Evolutionary conservation across 2,888 invertebrate species (phyloP).

Genomic region (Argyra leucocephala): DNA sequence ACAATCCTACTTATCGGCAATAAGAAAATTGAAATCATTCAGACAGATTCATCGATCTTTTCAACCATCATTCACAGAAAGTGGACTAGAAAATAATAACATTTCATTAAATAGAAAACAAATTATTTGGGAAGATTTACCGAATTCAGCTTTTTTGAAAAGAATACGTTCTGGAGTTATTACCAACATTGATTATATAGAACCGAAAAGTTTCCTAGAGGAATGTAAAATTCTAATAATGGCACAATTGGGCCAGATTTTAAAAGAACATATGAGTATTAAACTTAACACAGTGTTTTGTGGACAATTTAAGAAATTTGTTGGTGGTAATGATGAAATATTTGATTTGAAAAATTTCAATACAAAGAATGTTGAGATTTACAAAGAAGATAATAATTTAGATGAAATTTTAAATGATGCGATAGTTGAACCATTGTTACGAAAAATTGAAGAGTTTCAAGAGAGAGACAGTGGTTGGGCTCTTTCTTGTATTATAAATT

Average conservation of each 20-base stretch:
- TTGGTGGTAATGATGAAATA: not conserved
- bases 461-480: slow-evolving; percentile 16
- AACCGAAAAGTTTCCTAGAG: slow-evolving; percentile 10
- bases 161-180: too few species aligned
- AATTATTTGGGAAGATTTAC: too few species aligned
- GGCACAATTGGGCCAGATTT: not conserved
- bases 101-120: too few species aligned
- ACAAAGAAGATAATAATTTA: too few species aligned
- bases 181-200: not conserved
- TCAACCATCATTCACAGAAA: too few species aligned
- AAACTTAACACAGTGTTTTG: slow-evolving; percentile 8
- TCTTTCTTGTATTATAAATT: slow-evolving; percentile 11
- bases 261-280: not conserved
- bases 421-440: too few species aligned
- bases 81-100: too few species aligned
- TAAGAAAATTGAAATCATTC: too few species aligned
- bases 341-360: slow-evolving; percentile 10
- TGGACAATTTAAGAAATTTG: not conserved
- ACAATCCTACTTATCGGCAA: too few species aligned
- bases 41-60: too few species aligned
- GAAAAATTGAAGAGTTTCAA: slow-evolving; percentile 13
- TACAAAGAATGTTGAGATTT: slow-evolving; percentile 9
- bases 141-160: too few species aligned
- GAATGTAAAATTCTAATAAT: slow-evolving; percentile 8
- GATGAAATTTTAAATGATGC: too few species aligned